A percentile compares a stretch with the other conserved stretches of the same genome.
These are phyloP conservation scores for Patella ulyssiponensis DNA, from an alignment of 2,888 invertebrate genomes.

Conservation along the genomic window DNA sequence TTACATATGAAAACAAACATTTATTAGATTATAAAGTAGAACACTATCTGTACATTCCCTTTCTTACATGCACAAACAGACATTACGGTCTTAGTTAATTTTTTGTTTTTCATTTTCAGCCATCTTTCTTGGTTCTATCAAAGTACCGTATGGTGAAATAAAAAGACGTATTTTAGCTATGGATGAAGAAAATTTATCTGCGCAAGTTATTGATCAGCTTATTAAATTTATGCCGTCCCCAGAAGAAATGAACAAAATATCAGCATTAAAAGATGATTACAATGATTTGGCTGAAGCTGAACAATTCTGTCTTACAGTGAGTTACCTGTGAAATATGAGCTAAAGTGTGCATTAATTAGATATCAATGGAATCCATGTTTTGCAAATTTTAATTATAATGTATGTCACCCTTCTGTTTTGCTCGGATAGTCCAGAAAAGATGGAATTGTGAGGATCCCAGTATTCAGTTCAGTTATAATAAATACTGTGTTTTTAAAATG, in stretches of 20 bases:
- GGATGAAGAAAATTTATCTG: constrained; percentile 87
- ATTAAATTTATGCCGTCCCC: constrained; percentile 88
- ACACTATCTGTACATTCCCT: too few species aligned
- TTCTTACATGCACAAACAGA: too few species aligned
- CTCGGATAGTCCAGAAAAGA: too few species aligned
- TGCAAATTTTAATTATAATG: too few species aligned
- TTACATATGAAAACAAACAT: too few species aligned
- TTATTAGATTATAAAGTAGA: too few species aligned
- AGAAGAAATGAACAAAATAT: constrained; percentile 90
- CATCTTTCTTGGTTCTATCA: constrained; percentile 75
- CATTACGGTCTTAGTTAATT: too few species aligned
- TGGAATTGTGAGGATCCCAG: too few species aligned
- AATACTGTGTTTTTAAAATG: too few species aligned
- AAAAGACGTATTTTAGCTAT: constrained; percentile 87
- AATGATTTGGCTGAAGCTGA: constrained; percentile 88
- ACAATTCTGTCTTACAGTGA: constrained; percentile 89
- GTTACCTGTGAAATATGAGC: constrained; percentile 44
- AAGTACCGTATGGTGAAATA: constrained; percentile 74
- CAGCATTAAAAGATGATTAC: constrained; percentile 84
- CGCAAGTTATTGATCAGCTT: constrained; percentile 90
- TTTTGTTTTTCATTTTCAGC: constrained; percentile 57
- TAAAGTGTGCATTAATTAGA: background rate
- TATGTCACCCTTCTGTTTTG: too few species aligned
- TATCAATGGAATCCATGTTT: too few species aligned
- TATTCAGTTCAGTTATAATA: too few species aligned